Conservation (phyloP, 2,113 vertebrate species). For the Cercocebus atys region DNA sequence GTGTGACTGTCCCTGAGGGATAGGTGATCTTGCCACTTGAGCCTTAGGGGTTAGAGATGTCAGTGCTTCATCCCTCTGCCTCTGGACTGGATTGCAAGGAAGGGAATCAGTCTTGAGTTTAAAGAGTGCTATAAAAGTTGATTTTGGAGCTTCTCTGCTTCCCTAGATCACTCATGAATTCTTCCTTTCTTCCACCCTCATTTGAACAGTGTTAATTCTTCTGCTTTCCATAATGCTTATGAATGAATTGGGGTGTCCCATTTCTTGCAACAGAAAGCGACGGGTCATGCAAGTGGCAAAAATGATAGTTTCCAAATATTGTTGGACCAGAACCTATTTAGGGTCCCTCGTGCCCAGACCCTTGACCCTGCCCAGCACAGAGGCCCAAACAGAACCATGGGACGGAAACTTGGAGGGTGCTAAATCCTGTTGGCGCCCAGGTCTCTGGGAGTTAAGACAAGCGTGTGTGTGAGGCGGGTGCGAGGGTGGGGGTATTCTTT, state of each 20-base stretch:
- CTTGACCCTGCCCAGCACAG: background rate
- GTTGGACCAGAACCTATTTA: background rate
- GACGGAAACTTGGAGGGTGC: background rate
- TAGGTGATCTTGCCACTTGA: no score
- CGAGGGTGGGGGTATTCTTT: accelerated
- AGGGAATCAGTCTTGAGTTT: background rate
- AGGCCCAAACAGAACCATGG: background rate
- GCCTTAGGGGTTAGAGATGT: background rate
- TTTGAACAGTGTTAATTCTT: background rate
- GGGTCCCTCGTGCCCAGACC: background rate
- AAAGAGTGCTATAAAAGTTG: background rate
- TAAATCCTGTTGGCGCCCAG: background rate
- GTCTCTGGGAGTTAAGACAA: background rate
- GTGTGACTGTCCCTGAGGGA: accelerated
- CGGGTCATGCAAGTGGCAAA: background rate
- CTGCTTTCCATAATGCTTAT: background rate
- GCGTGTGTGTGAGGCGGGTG: background rate
- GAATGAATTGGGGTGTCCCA: background rate
- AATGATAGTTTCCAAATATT: background rate
- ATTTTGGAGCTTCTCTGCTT: background rate
- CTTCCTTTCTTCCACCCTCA: background rate
- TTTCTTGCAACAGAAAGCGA: background rate
- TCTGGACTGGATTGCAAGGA: background rate
- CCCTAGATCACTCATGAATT: accelerated
- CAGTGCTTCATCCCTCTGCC: background rate